Evolutionary conservation across 92 coral and sea anemone species (phyloP), one percentile per base, ranked within the genome.

Genomic region (Heliopora coerulea): DNA sequence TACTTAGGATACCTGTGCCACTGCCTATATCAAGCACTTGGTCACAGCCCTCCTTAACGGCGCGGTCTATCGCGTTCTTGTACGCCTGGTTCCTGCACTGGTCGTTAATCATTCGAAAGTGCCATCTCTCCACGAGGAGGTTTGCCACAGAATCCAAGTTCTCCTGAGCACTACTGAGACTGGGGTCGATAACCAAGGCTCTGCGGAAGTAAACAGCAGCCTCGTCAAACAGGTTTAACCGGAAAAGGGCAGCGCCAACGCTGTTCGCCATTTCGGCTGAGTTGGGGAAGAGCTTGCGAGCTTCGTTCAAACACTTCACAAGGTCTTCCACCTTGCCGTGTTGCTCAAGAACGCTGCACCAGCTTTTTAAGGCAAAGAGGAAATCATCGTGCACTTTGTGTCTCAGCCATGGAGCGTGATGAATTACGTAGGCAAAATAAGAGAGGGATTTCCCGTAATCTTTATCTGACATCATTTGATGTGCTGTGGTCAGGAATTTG

Each of bases 41-140:
- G 49, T 86, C 82, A 68, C 85, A 73, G 0, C 99, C 97, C 23
- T 65, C 65, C 0, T 79, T 35, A 13, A 95, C 81, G 4, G 99
- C 96, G 40, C 80, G 83, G 30, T 50, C 56, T 11, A 95, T 88
- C 15, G 99, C 99, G 32, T 69, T 61, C 70, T 84, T 85, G 78
- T 95, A 95, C 0, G 99, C 96, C n/a, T 42, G 54, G 25, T 95
- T 95, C n/a, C 99, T 81, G 40, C 73, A 52, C 73, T 68, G 74
- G 68, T 95, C 99, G 76, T 95, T 95, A 32, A 95, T 73, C 99
- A 95, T 95, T 29, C 99, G 86, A 56, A 95, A 95, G 39, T 95
- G 99, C 99, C 99, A 95, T 32, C 99, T 87, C 80, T 95, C 99
- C 0, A 95, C 96, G 59, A 95, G 84, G 3, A 87, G 62, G 81